A percentile compares a stretch with the other conserved stretches of the same genome.
These are phyloP conservation scores for Cephalopachus bancanus DNA, from an alignment of 2,797 vertebrate genomes.

Conservation along the genomic window DNA sequence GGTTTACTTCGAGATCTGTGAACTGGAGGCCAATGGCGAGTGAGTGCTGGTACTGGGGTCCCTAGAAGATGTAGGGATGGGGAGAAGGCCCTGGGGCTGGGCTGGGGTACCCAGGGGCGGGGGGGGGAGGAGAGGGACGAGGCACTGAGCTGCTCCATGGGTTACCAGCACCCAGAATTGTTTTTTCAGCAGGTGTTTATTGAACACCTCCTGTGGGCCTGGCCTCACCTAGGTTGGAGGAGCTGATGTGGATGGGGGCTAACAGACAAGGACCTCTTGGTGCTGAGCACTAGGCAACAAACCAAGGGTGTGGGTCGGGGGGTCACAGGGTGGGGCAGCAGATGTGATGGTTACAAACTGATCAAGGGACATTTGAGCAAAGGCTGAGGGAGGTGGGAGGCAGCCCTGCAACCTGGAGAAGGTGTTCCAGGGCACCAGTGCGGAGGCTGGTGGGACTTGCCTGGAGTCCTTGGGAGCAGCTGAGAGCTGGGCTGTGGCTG, in stretches of 20 bases:
- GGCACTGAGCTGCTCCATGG: not conserved
- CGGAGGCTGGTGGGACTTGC: not conserved
- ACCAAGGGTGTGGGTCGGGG: fast-evolving
- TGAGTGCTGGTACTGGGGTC: conserved; percentile 93
- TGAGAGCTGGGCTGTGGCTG: not conserved
- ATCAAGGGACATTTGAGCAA: not conserved
- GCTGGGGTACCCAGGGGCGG: conserved; percentile 90
- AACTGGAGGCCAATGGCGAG: conserved; percentile 98
- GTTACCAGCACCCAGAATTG: not conserved
- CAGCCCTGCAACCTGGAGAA: not conserved
- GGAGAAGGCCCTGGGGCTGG: conserved; percentile 23
- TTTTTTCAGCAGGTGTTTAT: not conserved
- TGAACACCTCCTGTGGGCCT: not conserved
- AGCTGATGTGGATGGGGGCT: not conserved
- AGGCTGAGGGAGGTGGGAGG: no score
- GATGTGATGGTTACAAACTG: fast-evolving
- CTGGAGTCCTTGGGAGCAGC: no score
- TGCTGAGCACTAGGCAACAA: not conserved
- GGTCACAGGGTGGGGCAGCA: not conserved
- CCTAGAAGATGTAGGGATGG: not conserved
- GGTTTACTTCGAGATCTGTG: conserved; percentile 99
- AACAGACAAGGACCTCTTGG: not conserved
- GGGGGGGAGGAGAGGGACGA: conserved; percentile 24
- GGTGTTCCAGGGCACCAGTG: not conserved
- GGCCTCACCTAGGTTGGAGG: not conserved